Evolutionary conservation across 2,797 vertebrate species (phyloP), one percentile per base, ranked within the genome.

Genomic region (Spatula versicolor): DNA sequence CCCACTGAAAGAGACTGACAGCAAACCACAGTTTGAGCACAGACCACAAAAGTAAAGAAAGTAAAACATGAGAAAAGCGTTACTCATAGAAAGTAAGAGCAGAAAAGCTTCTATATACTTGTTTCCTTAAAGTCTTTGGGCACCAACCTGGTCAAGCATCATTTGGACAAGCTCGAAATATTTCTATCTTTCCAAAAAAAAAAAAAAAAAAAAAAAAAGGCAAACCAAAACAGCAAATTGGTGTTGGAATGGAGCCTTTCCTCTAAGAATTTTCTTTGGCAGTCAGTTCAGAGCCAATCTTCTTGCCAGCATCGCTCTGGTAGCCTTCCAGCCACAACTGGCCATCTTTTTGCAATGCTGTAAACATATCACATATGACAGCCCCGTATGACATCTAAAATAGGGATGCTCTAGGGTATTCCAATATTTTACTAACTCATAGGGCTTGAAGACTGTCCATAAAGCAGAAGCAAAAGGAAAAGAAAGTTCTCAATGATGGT

Each of bases 191-290:
- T 19, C 78, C 0, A n/a, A 7, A 73, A 81, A 81, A 66, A 68
- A 50, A 39, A 39, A 59, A 25, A 26, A 22, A 60, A 60, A 26
- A 26, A 23, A 60, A 60, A 25, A 35, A 46, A 2, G 20, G 46
- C 46, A 46, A 48, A 25, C 7, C 46, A 48, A 48, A 25, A 35
- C 13, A 58, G 58, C 41, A 75, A 72, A 74, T 41, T 78, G 21
- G 25, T 72, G 92, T 85, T 89, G 86, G 79, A 95, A 78, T 39
- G 35, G 31, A 94, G 59, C 69, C 69, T 63, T 94, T 91, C 41
- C 84, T 78, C 69, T 52, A 59, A 62, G 35, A 30, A 73, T 21
- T 54, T 31, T 62, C 50, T 68, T 72, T 86, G 93, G 93, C 39
- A 79, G 66, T 11, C 50, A 60, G 17, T 55, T 92, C 21, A 74